A percentile compares a stretch with the other conserved stretches of the same genome.
These are phyloP conservation scores for Allophyes oxyacanthae DNA, from an alignment of 2,888 invertebrate species.

Conservation along the genomic window DNA sequence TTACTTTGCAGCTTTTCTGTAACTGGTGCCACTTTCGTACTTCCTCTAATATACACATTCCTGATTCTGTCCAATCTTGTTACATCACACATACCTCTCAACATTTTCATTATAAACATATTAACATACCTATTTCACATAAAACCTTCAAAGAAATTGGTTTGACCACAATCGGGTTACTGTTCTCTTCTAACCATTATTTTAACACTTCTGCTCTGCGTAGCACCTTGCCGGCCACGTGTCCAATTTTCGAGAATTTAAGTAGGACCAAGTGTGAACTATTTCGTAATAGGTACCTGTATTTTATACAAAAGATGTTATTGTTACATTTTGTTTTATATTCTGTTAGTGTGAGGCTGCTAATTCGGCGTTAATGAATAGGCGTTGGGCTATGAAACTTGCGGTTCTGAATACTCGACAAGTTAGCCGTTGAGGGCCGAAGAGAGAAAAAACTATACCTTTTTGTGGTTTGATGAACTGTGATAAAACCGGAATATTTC, in stretches of 20 bases:
- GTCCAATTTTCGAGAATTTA: slow-evolving; percentile 23
- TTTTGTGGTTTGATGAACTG: slow-evolving; percentile 8
- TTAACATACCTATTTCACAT: too few relatives aligned
- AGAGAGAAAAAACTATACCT: slow-evolving; percentile 2
- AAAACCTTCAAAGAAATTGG: slow-evolving; percentile 31
- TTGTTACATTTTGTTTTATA: slow-evolving; percentile 55
- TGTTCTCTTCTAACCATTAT: slow-evolving; percentile 23
- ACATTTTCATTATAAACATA: slow-evolving; percentile 16
- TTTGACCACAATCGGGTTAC: slow-evolving; percentile 29
- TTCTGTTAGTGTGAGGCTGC: slow-evolving; percentile 39
- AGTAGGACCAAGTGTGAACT: slow-evolving; percentile 38
- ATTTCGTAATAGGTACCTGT: slow-evolving; percentile 43
- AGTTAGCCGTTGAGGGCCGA: slow-evolving; percentile 12
- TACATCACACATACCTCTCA: background rate
- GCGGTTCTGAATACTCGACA: slow-evolving; percentile 38
- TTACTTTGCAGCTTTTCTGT: too few relatives aligned
- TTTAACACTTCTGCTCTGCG: slow-evolving; percentile 31
- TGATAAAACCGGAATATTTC: too few relatives aligned
- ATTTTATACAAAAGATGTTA: slow-evolving; percentile 50
- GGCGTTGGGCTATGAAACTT: slow-evolving; percentile 37
- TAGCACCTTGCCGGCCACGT: background rate
- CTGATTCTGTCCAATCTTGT: too few relatives aligned
- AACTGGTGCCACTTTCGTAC: too few relatives aligned
- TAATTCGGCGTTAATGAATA: slow-evolving; percentile 46
- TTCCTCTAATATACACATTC: too few relatives aligned